Conservation (phyloP, 2,113 vertebrate genomes). For the Aegithalos caudatus region DNA sequence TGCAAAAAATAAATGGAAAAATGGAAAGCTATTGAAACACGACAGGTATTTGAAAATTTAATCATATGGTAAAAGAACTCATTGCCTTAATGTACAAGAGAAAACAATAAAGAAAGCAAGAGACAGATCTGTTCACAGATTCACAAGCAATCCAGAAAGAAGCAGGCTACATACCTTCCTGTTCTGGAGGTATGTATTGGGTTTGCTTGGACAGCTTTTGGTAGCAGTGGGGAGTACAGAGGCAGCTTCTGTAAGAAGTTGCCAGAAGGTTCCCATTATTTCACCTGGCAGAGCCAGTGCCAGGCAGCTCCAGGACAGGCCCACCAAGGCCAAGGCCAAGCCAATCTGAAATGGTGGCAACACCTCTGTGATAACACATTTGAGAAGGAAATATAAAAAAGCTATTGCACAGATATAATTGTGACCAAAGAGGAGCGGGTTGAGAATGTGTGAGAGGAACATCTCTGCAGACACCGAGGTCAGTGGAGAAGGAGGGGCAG, state of each 20-base stretch:
- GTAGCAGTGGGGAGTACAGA: neutral
- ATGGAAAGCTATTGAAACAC: neutral
- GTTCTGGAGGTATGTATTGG: neutral
- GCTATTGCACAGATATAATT: rapidly evolving
- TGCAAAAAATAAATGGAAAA: neutral
- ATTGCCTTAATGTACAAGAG: neutral
- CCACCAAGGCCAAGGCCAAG: neutral
- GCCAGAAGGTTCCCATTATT: too few species aligned
- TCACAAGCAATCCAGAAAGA: neutral
- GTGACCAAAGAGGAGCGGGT: neutral
- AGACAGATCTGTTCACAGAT: neutral
- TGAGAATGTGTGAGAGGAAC: neutral
- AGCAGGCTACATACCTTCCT: neutral
- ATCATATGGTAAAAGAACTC: neutral
- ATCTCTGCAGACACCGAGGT: neutral
- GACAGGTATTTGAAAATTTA: neutral
- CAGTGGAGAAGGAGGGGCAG: neutral
- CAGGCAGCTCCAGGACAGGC: neutral
- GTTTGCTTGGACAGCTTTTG: neutral
- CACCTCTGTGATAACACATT: neutral
- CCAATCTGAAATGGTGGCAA: neutral
- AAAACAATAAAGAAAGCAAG: neutral
- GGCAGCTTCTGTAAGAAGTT: neutral
- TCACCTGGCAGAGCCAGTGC: neutral
- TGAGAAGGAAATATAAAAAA: neutral